Base-by-base conservation (phyloP, 1,140 invertebrate genomes). In the Tenebrio molitor region DNA sequence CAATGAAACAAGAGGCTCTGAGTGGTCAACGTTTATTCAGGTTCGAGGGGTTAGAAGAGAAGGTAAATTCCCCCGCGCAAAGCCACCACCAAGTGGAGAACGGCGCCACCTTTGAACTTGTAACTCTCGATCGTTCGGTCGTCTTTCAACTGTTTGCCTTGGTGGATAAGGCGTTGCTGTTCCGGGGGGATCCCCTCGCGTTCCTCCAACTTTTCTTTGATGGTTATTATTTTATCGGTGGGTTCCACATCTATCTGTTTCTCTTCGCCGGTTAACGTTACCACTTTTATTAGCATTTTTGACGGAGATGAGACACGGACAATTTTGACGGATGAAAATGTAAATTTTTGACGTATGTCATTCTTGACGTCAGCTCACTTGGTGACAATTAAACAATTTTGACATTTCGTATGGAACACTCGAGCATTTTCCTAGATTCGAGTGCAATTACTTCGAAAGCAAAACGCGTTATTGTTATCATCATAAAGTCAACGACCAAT, bases 181-280 rank as follows among this genome's bases (percentile, higher is more conserved):
- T 74, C 69, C 2, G 69, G 65, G 0, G 78, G 75, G 10, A 79
- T 82, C 10, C 76, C 78, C 74, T 75, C 77, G n/a, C 71, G 63
- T 62, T 78, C 75, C 53, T 77, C 76, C 42, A 82, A 29, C 76
- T 79, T 80, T 69, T 77, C 66, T 74, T 81, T 81, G 5, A 81
- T 53, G 21, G 34, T 72, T 34, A 69, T 14, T 17, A 82, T 74
- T 14, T 75, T 77, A 67, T 81, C 78, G 2, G 66, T 71, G 12
- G 76, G 69, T 71, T 81, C 75, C n/a, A 80, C 75, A 29, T 82
- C 76, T 6, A 82, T 64, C 34, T 75, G 70, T 62, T 73, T 42
- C 76, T 80, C 79, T 42, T 76, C 67, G 39, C 80, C 79, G 23
- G 50, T 77, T 64, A 77, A 65, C 14, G 72, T 73, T n/a, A 74